These are phyloP conservation scores for Donacobius atricapilla DNA, from an alignment of 2,113 vertebrate genomes.

Conservation along the genomic window DNA sequence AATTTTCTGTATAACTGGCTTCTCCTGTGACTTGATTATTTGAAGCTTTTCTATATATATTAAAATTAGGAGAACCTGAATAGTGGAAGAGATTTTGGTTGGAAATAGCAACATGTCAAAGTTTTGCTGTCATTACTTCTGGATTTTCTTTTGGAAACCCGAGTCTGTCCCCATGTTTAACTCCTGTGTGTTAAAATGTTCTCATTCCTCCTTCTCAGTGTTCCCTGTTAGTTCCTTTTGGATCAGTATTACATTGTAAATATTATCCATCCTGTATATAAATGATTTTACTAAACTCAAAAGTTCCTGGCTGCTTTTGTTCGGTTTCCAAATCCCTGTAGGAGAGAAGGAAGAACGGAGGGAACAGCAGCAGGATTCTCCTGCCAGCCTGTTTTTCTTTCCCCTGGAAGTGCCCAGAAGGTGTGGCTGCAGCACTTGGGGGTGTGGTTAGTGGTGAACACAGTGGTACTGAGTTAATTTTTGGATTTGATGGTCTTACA, in stretches of 20 bases:
- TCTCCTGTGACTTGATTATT: slow-evolving; percentile 29
- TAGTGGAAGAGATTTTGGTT: background rate
- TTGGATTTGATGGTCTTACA: background rate
- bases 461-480: background rate
- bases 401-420: background rate
- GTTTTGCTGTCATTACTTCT: background rate
- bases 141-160: background rate
- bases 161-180: slow-evolving; percentile 7
- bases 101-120: background rate
- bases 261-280: slow-evolving; percentile 71
- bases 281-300: slow-evolving; percentile 73
- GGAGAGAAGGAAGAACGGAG: background rate
- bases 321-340: background rate
- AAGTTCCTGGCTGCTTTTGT: slow-evolving; percentile 31
- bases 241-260: slow-evolving; percentile 76
- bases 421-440: background rate
- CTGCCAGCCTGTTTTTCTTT: background rate
- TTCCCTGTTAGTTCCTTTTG: slow-evolving; percentile 46
- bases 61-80: background rate
- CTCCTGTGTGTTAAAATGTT: slow-evolving; percentile 22
- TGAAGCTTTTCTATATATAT: background rate
- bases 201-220: slow-evolving; percentile 35
- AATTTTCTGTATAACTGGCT: slow-evolving; percentile 23
- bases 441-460: background rate
- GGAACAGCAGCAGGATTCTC: background rate